A percentile compares a stretch with the other conserved stretches of the same genome.
phyloP scores from a whole-genome alignment of 2,888 invertebrate species.

The Timema cristinae region DNA sequence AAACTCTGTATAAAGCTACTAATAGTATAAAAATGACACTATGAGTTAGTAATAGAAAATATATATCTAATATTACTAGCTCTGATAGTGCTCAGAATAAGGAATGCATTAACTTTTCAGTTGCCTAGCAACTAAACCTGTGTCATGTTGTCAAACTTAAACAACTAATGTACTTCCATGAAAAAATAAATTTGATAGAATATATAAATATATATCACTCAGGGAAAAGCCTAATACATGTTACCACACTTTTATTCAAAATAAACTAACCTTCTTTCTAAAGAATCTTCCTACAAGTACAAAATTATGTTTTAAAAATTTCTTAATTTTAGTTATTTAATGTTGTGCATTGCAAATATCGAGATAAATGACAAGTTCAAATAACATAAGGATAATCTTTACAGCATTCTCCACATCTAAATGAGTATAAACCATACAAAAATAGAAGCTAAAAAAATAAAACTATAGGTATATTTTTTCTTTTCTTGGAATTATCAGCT shows the following conservation, averaged over 20 bases:
- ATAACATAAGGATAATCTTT: too few species aligned
- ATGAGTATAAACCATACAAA: background rate
- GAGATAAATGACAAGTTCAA: background rate
- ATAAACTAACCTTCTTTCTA: background rate
- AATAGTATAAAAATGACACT: background rate
- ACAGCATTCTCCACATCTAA: too few species aligned
- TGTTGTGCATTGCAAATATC: conserved; percentile 3
- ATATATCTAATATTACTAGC: background rate
- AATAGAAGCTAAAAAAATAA: conserved; percentile 8
- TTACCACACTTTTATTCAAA: background rate
- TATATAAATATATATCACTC: background rate
- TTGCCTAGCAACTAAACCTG: background rate
- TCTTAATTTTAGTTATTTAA: background rate
- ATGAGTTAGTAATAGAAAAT: conserved; percentile 13
- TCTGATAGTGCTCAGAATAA: background rate
- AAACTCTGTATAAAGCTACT: too few species aligned
- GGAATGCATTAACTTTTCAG: conserved; percentile 14
- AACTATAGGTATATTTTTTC: background rate
- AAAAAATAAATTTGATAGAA: background rate
- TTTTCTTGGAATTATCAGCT: background rate
- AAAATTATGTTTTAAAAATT: conserved; percentile 13
- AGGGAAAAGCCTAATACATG: background rate
- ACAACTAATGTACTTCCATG: background rate
- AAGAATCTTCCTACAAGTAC: conserved; percentile 4
- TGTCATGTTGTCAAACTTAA: background rate